Evolutionary conservation across 2,113 vertebrate species (phyloP), one percentile per base, ranked within the genome.

Genomic region (Pseudorhombus dupliciocellatus): DNA sequence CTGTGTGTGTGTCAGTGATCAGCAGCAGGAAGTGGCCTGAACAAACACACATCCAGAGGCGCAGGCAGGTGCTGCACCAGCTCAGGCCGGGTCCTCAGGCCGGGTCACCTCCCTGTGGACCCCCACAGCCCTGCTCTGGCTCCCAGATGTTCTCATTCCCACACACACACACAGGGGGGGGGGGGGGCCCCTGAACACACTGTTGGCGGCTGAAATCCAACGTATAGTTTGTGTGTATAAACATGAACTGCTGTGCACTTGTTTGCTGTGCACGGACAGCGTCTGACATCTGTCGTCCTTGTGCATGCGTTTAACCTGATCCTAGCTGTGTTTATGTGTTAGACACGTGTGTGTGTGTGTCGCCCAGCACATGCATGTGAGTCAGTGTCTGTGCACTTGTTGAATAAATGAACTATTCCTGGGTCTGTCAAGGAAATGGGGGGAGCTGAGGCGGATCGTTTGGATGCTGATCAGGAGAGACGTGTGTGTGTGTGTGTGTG

Each of bases 401-500:
- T 85, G 91, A 95, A 95, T 94, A 96, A 95, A 95, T 94, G 91
- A 94, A 94, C 94, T 93, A 82, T 94, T 95, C 94, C 81, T 83
- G 79, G 81, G 37, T 72, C 62, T 77, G 75, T 79, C 67, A 80
- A 80, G 81, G 84, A 84, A 85, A 79, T 73, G 48, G 70, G 77
- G 75, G 83, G 59, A 48, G 66, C 3, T 56, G 68, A 75, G 75
- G 77, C 56, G 31, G 80, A 68, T 55, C 70, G 22, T 75, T 66
- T 73, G 67, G 71, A 85, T 75, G 75, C 70, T 80, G 75, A 83
- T 85, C 66, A 64, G 68, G 56, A 84, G 15, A 71, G 84, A 82
- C 55, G 37, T 80, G 80, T 78, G 69, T 82, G 77, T 81, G 68
- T 75, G 79, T 31, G 34, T 79, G 80, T 78, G 73, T 80, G 79